phyloP scores from a whole-genome alignment of 2,797 vertebrate genomes.

The Cottoperca gobio region DNA sequence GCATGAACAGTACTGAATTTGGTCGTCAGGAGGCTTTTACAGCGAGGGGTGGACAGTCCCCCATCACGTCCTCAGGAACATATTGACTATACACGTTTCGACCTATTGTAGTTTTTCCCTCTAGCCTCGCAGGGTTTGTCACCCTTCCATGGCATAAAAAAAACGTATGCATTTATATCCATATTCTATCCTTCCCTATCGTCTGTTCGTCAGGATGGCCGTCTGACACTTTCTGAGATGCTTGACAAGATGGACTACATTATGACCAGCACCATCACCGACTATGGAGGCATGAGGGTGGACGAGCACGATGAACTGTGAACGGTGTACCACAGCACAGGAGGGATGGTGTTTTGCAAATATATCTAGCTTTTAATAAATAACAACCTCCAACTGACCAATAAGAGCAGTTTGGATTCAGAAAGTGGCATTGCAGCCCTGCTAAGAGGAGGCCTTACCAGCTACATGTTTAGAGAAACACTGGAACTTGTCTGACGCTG shows the following conservation, averaged over 20 bases:
- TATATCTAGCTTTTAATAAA: neutral
- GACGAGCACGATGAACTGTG: conserved; percentile 81
- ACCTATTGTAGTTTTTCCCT: neutral
- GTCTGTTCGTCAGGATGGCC: conserved; percentile 75
- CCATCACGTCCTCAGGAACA: neutral
- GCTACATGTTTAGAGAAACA: neutral
- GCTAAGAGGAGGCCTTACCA: no score
- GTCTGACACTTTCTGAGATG: conserved; percentile 76
- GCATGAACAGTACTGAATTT: no score
- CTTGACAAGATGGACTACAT: conserved; percentile 75
- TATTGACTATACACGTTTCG: neutral
- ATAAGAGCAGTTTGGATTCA: neutral
- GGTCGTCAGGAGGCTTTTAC: no score
- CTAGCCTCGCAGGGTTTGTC: neutral
- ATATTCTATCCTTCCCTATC: neutral
- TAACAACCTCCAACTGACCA: neutral
- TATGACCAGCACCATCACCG: conserved; percentile 82
- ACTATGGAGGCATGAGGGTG: conserved; percentile 79
- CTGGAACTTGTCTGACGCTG: neutral
- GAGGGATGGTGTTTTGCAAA: neutral
- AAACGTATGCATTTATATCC: neutral
- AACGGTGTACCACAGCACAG: neutral
- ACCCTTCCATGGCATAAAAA: neutral
- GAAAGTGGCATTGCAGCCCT: no score
- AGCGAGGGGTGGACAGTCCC: neutral